Percentiles rank a stretch among this genome's conserved stretches.
Evolutionary conservation across 2,888 invertebrate genomes (phyloP).

Genomic region (Timema podura): DNA sequence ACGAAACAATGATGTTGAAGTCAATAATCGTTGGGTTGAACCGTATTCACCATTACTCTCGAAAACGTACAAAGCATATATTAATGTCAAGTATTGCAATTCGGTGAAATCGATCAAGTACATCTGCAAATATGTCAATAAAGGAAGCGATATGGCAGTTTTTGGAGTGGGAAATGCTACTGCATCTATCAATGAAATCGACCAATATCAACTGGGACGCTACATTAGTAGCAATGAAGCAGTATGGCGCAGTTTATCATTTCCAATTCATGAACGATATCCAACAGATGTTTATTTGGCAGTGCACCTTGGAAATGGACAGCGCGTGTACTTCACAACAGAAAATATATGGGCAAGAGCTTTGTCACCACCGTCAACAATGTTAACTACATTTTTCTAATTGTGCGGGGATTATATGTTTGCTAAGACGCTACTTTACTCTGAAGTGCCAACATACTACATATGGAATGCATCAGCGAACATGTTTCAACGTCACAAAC

Average conservation of each 20-base stretch:
- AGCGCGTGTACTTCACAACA: slow-evolving; percentile 29
- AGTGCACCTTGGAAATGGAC: slow-evolving; percentile 32
- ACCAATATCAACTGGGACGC: slow-evolving; percentile 32
- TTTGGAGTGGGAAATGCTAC: too few species aligned
- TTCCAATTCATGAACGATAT: slow-evolving; percentile 34
- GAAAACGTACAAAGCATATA: too few species aligned
- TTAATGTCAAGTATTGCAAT: slow-evolving; percentile 44
- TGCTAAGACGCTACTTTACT: slow-evolving; percentile 43
- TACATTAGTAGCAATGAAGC: slow-evolving; percentile 30
- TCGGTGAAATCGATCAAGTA: slow-evolving; percentile 44
- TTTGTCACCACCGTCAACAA: slow-evolving; percentile 9
- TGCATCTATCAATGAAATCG: too few species aligned
- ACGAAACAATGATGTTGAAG: slow-evolving; percentile 7
- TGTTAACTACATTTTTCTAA: slow-evolving; percentile 40
- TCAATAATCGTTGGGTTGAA: too few species aligned
- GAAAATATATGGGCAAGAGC: slow-evolving; percentile 22
- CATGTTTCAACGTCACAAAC: too few species aligned
- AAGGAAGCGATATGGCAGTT: too few species aligned
- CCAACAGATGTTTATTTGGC: slow-evolving; percentile 34
- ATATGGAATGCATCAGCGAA: too few species aligned
- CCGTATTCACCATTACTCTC: too few species aligned
- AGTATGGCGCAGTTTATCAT: slow-evolving; percentile 34
- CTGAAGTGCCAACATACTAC: too few species aligned
- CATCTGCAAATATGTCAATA: too few species aligned
- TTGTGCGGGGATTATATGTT: too few species aligned